A percentile compares a stretch with the other conserved stretches of the same genome.
Conservation (phyloP, 1,140 invertebrate genomes). For the Aphaenogaster ashmeadi region DNA sequence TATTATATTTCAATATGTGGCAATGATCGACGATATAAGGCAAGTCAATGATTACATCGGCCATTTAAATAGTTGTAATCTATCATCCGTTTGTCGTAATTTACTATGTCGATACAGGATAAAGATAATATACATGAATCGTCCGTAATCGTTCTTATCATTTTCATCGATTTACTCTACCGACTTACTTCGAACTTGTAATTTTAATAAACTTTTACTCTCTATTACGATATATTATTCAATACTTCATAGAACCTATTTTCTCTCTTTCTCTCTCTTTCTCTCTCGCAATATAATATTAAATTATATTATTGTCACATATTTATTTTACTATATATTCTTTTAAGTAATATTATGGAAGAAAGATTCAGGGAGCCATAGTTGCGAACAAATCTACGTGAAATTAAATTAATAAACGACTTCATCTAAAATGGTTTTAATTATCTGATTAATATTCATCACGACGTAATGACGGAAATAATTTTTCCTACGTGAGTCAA, state of each 20-base stretch:
- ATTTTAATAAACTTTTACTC: constrained; percentile 6
- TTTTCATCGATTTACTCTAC: constrained; percentile 14
- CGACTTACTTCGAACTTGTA: neutral
- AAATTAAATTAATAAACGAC: neutral
- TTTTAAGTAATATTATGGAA: neutral
- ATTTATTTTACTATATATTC: neutral
- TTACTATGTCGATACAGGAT: constrained; percentile 11
- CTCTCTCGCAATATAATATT: neutral
- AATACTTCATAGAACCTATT: neutral
- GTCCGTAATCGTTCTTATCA: constrained; percentile 31
- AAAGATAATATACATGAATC: constrained; percentile 35
- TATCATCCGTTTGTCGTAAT: constrained; percentile 54
- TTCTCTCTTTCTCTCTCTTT: neutral
- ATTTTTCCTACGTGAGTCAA: too few relatives aligned
- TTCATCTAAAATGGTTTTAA: neutral
- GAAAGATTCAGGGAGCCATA: neutral
- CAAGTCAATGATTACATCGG: constrained; percentile 40
- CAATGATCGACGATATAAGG: constrained; percentile 10
- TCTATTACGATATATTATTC: constrained; percentile 7
- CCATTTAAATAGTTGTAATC: constrained; percentile 46
- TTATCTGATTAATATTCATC: too few relatives aligned
- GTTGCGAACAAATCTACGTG: neutral
- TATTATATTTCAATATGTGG: constrained; percentile 20
- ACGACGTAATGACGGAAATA: too few relatives aligned
- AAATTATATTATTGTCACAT: neutral